Conservation (phyloP, 2,888 invertebrate species). For the Dynastes tityus region DNA sequence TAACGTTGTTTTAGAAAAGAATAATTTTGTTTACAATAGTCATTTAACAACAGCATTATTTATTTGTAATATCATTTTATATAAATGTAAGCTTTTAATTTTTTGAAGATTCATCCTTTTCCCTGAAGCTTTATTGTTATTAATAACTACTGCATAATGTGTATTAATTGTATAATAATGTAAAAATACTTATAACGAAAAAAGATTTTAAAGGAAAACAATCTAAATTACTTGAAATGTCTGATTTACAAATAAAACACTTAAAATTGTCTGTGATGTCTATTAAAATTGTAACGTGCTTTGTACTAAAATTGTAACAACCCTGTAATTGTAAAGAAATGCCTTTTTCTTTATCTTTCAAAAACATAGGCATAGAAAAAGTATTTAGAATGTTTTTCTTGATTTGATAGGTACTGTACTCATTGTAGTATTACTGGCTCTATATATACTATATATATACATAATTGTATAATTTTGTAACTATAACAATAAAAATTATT, state of each 20-base stretch:
- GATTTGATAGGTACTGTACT: slow-evolving; percentile 33
- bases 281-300: slow-evolving; percentile 39
- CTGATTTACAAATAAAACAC: slow-evolving; percentile 39
- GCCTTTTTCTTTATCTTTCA: slow-evolving; percentile 25
- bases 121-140: slow-evolving; percentile 27
- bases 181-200: slow-evolving; percentile 34
- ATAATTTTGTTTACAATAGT: slow-evolving; percentile 21
- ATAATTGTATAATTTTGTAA: slow-evolving; percentile 19
- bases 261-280: slow-evolving; percentile 48
- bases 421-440: slow-evolving; percentile 38
- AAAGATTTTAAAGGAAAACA: slow-evolving; percentile 41
- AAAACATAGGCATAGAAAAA: slow-evolving; percentile 31
- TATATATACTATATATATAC: background rate
- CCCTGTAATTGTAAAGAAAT: slow-evolving; percentile 45
- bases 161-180: slow-evolving; percentile 35
- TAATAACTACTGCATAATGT: slow-evolving; percentile 34
- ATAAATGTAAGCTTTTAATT: slow-evolving; percentile 27
- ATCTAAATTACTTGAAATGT: slow-evolving; percentile 41
- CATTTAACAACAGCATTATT: slow-evolving; percentile 36
- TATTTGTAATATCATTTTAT: slow-evolving; percentile 38
- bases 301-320: slow-evolving; percentile 44
- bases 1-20: slow-evolving; percentile 22
- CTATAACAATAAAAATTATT: slow-evolving; percentile 14
- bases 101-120: slow-evolving; percentile 16
- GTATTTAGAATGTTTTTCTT: slow-evolving; percentile 48